Evolutionary conservation across 2,797 vertebrate species (phyloP).

Genomic region (Cottoperca gobio): DNA sequence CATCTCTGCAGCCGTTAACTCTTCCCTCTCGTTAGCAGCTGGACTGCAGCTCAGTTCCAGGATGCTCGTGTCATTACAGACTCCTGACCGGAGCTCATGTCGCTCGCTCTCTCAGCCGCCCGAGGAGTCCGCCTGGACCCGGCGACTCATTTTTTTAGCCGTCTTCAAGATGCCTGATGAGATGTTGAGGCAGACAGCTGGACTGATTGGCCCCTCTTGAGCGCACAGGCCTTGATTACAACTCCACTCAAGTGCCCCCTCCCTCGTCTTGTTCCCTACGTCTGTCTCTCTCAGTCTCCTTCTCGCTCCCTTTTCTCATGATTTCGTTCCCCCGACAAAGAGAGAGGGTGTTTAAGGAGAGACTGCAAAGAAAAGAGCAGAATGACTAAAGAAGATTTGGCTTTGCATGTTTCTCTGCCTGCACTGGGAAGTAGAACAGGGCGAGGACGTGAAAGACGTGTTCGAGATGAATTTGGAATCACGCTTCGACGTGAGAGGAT

Average conservation of each 20-base stretch:
- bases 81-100: slow-evolving; percentile 30
- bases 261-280: slow-evolving; percentile 23
- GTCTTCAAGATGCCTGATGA: slow-evolving; percentile 72
- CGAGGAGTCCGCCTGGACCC: slow-evolving; percentile 54
- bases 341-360: slow-evolving; percentile 36
- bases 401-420: slow-evolving; percentile 10
- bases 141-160: slow-evolving; percentile 63
- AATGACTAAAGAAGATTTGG: slow-evolving; percentile 44
- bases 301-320: slow-evolving; percentile 37
- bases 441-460: slow-evolving; percentile 20
- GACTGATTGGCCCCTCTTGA: slow-evolving; percentile 79
- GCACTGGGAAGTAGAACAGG: slow-evolving; percentile 29
- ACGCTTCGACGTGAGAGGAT: slow-evolving; percentile 38
- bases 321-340: slow-evolving; percentile 55
- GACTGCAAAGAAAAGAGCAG: slow-evolving; percentile 39
- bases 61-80: slow-evolving; percentile 24
- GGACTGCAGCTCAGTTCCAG: slow-evolving; percentile 26
- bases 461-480: slow-evolving; percentile 47
- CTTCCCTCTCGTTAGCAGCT: background rate
- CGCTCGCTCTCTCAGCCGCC: slow-evolving; percentile 35
- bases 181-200: slow-evolving; percentile 71
- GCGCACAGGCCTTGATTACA: slow-evolving; percentile 77
- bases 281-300: slow-evolving; percentile 27
- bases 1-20: background rate
- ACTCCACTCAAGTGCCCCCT: slow-evolving; percentile 63